phyloP scores from a whole-genome alignment of 2,797 vertebrate species.

The Lagothrix lagotricha region DNA sequence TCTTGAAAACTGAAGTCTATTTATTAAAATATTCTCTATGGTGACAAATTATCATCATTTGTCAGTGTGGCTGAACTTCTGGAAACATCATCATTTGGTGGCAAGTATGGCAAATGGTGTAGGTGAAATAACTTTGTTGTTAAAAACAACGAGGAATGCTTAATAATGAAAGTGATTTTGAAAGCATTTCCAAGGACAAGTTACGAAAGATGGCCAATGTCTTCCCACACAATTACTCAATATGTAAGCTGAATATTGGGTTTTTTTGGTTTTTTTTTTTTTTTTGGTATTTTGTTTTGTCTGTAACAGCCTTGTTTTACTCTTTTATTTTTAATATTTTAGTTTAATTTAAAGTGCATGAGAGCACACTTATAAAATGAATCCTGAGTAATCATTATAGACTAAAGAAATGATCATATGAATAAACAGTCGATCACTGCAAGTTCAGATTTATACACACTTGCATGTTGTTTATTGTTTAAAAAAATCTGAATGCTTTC shows the following conservation, averaged over 20 bases:
- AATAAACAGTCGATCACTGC: background rate
- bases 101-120: background rate
- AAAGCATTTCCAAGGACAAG: background rate
- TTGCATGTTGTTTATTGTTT: background rate
- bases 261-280: background rate
- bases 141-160: background rate
- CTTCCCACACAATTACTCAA: background rate
- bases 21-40: background rate
- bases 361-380: background rate
- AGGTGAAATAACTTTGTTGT: background rate
- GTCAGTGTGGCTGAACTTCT: background rate
- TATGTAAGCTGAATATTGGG: background rate
- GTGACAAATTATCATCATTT: background rate
- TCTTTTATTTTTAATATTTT: constrained; percentile 30
- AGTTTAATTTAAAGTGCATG: background rate
- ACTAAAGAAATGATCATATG: background rate
- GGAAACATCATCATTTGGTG: background rate
- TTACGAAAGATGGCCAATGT: background rate
- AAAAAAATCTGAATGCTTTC: background rate
- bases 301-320: background rate
- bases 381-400: background rate
- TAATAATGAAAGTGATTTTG: constrained; percentile 6
- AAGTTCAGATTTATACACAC: background rate
- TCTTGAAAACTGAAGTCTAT: background rate
- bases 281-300: background rate